Base-by-base conservation (phyloP, 2,797 vertebrate species). In the Eulemur mongoz region DNA sequence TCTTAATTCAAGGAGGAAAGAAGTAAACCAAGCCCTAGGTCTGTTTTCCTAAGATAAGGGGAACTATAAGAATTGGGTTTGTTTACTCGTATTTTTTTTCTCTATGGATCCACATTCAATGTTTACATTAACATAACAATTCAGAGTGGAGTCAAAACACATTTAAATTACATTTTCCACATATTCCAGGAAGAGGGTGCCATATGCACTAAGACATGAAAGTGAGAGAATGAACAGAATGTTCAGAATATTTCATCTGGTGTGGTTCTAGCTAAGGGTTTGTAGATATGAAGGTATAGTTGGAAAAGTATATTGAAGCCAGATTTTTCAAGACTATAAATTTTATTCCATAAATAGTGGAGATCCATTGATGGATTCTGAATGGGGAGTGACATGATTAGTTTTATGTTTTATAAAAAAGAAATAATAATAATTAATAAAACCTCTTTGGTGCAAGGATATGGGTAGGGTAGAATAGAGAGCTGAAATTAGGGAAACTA, bases 61-160 rank as follows among this genome's bases (percentile, higher is more conserved):
- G 14, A 97, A 76, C 22, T 87, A 54, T 89, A 79, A 97, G 63
- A 89, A 95, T 82, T 84, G 67, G 48, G 18, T 87, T 91, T 94
- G 81, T 94, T 95, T 93, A 69, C 65, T 76, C 61, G 17, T 84
- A 59, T 69, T 5, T 67, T 69, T 86, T 93, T 93, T 75, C 65
- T 87, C 7, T 75, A 93, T 91, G 59, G 89, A 70, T 94, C 27
- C n/a, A 96, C 82, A 93, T 69, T 95, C 92, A 95, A 61, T 92
- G 81, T 97, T 95, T 93, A 61, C 73, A 97, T 92, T 95, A 96
- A 93, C 67, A 72, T 92, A 96, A 95, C 61, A 94, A 95, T 97
- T 97, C 85, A 82, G 52, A 96, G 54, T 15, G 63, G 89, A 92
- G 35, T 95, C 73, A 97, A 94, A 96, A 87, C 89, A 69, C 54